A percentile compares a stretch with the other conserved stretches of the same genome.
phyloP scores from a whole-genome alignment of 2,797 vertebrate genomes.

The Onychomys arenicola region DNA sequence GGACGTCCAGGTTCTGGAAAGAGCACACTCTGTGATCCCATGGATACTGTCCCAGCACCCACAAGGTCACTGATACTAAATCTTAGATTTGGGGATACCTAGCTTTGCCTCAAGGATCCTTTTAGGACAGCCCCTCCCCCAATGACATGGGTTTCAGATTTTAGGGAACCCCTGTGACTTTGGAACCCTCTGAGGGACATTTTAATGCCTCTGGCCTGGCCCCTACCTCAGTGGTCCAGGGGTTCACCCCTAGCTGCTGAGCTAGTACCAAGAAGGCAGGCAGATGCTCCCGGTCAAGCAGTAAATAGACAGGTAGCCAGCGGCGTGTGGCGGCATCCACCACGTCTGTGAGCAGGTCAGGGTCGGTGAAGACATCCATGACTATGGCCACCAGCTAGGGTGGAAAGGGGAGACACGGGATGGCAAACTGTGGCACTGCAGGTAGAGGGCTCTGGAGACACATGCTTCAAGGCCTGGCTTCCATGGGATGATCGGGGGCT shows the following conservation, averaged over 20 bases:
- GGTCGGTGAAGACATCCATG: conserved; percentile 92
- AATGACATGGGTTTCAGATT: neutral
- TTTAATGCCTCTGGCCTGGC: neutral
- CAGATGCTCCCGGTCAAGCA: conserved; percentile 88
- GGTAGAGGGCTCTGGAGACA: no score
- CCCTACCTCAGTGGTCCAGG: conserved; percentile 86
- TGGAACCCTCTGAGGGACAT: neutral
- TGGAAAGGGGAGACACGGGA: accelerated
- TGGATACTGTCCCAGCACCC: neutral
- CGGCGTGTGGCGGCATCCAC: conserved; percentile 87
- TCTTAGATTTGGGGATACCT: neutral
- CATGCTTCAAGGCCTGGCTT: neutral
- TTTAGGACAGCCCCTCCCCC: accelerated
- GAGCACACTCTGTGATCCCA: neutral
- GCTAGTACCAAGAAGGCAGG: conserved; percentile 82
- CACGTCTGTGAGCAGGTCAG: conserved; percentile 90
- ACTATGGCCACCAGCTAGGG: conserved; percentile 93
- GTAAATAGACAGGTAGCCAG: conserved; percentile 92
- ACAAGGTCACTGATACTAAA: neutral
- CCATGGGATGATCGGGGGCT: accelerated
- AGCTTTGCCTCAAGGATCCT: neutral
- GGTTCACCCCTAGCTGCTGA: conserved; percentile 87
- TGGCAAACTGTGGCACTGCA: accelerated
- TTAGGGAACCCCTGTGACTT: neutral
- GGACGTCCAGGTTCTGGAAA: conserved; percentile 91